Conservation (phyloP, 1,140 invertebrate genomes). For the Caenorhabditis remanei region DNA sequence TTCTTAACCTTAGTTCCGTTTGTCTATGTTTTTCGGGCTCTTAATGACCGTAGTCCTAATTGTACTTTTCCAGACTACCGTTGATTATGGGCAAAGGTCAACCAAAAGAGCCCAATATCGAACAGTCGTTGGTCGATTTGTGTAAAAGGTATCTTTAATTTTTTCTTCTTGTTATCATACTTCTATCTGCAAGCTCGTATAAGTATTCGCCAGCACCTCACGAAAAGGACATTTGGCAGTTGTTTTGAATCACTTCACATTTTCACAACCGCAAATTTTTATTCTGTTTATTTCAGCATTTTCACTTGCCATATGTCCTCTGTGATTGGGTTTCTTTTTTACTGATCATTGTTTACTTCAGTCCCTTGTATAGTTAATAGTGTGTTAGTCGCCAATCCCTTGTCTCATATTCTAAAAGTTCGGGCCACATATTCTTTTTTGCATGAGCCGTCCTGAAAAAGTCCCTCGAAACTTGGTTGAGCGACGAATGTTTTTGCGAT, state of each 20-base stretch:
- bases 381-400: not conserved
- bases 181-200: not conserved
- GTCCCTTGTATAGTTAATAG: not conserved
- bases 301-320: not conserved
- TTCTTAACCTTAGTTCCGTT: not conserved
- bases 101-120: slow-evolving; percentile 42
- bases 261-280: no score
- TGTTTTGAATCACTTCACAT: not conserved
- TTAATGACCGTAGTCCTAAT: slow-evolving; percentile 6
- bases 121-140: slow-evolving; percentile 39
- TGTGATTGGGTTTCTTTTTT: not conserved
- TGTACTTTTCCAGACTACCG: slow-evolving; percentile 31
- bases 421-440: not conserved
- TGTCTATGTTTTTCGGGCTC: not conserved
- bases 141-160: slow-evolving; percentile 43
- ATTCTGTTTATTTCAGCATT: not conserved
- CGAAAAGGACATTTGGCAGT: not conserved
- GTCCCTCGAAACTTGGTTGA: not conserved
- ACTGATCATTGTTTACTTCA: not conserved
- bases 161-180: not conserved
- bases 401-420: no score
- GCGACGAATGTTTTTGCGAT: slow-evolving; percentile 3
- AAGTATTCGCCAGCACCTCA: not conserved
- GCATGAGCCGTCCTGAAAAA: not conserved
- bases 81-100: slow-evolving; percentile 45